Evolutionary conservation across 2,797 vertebrate genomes (phyloP).

Genomic region (Pangasius sanitwongsei): DNA sequence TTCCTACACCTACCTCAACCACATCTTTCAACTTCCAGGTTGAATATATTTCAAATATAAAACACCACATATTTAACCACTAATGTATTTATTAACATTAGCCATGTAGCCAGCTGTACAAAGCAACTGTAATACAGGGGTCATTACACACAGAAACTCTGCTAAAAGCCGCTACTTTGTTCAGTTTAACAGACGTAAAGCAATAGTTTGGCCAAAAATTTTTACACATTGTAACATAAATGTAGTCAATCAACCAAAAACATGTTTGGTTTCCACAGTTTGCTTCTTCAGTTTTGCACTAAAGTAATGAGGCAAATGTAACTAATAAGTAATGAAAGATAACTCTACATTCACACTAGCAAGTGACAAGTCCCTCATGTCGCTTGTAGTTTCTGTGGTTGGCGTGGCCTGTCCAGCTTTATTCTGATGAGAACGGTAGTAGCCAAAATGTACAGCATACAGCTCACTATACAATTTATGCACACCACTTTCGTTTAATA

Average conservation of each 20-base stretch:
- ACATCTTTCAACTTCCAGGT: background rate
- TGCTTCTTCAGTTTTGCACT: background rate
- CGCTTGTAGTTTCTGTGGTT: background rate
- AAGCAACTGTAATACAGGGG: conserved; percentile 18
- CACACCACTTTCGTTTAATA: background rate
- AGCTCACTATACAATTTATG: background rate
- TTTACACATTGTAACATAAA: too few relatives aligned
- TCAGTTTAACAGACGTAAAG: background rate
- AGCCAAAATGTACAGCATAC: background rate
- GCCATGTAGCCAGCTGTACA: conserved; percentile 47
- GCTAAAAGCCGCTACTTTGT: background rate
- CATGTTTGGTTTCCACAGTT: background rate
- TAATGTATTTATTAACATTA: conserved; percentile 66
- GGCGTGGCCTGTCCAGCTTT: too few relatives aligned
- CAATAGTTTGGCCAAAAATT: background rate
- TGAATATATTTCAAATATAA: background rate
- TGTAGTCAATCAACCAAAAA: background rate
- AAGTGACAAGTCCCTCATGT: background rate
- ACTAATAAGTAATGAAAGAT: background rate
- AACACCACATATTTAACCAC: conserved; percentile 44
- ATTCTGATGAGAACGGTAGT: background rate
- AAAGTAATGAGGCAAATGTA: background rate
- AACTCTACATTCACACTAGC: background rate
- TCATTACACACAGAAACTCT: background rate
- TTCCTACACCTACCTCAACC: background rate